Percentiles rank a stretch among this genome's conserved stretches.
These are phyloP conservation scores for Hucho hucho DNA, from an alignment of 2,113 vertebrate species.

Conservation along the genomic window DNA sequence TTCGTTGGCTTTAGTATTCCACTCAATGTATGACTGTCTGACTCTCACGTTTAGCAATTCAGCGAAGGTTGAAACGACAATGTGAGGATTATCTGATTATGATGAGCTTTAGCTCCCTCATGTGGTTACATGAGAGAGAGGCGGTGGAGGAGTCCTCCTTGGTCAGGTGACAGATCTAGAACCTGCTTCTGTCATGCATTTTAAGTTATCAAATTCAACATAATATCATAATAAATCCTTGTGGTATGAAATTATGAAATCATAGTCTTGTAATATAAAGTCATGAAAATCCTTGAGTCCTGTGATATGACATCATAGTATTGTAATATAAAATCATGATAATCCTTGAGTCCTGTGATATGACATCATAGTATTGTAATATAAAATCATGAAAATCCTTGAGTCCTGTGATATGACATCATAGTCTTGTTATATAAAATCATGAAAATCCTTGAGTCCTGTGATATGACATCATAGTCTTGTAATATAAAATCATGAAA, in stretches of 20 bases:
- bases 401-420: no score
- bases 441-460: no score
- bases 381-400: no score
- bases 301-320: no score
- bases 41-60: slow-evolving; percentile 10
- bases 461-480: no score
- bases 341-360: no score
- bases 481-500: neutral
- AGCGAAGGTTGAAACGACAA: slow-evolving; percentile 8
- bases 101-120: slow-evolving; percentile 34
- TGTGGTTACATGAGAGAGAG: slow-evolving; percentile 16
- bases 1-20: slow-evolving; percentile 13
- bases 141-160: no score
- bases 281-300: no score
- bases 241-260: neutral
- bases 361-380: no score
- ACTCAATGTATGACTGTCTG: neutral
- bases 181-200: neutral
- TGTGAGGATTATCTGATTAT: neutral
- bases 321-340: no score
- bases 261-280: no score
- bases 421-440: no score
- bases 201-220: neutral
- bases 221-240: neutral
- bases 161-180: neutral